These are phyloP conservation scores for Cordylochernes scorpioides DNA, from an alignment of 2,888 invertebrate genomes.

Conservation along the genomic window DNA sequence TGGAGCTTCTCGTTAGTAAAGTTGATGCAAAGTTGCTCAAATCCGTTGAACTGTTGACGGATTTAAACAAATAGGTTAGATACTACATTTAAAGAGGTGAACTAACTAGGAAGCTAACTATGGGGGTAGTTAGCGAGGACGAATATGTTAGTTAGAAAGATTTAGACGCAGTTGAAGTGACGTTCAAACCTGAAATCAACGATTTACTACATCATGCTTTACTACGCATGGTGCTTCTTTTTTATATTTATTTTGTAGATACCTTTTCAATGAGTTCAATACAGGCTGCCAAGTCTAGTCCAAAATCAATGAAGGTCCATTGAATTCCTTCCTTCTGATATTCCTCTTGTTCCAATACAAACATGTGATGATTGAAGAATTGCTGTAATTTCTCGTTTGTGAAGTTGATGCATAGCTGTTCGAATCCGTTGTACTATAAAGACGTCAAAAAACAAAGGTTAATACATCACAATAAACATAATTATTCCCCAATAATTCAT, in stretches of 20 bases:
- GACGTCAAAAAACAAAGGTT: neutral
- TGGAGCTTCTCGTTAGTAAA: constrained; percentile 92
- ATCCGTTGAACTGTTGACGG: constrained; percentile 51
- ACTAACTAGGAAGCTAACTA: no score
- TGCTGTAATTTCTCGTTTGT: constrained; percentile 98
- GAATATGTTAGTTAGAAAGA: no score
- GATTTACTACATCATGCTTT: no score
- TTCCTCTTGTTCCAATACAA: constrained; percentile 96
- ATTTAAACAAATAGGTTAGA: no score
- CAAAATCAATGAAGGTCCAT: constrained; percentile 97
- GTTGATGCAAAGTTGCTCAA: constrained; percentile 94
- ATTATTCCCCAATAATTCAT: no score
- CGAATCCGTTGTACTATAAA: constrained; percentile 79
- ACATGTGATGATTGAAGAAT: constrained; percentile 99
- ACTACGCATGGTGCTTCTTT: neutral
- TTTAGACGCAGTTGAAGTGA: no score
- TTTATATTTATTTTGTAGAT: constrained; percentile 18
- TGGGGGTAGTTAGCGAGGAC: no score
- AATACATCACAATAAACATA: no score
- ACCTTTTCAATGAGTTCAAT: constrained; percentile 97
- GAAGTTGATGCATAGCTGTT: constrained; percentile 99
- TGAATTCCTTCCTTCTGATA: constrained; percentile 88
- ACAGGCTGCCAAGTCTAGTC: constrained; percentile 93
- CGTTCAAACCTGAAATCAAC: no score
- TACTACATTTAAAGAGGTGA: no score